Conservation (phyloP, 2,113 vertebrate species). For the Hystrix cristata region DNA sequence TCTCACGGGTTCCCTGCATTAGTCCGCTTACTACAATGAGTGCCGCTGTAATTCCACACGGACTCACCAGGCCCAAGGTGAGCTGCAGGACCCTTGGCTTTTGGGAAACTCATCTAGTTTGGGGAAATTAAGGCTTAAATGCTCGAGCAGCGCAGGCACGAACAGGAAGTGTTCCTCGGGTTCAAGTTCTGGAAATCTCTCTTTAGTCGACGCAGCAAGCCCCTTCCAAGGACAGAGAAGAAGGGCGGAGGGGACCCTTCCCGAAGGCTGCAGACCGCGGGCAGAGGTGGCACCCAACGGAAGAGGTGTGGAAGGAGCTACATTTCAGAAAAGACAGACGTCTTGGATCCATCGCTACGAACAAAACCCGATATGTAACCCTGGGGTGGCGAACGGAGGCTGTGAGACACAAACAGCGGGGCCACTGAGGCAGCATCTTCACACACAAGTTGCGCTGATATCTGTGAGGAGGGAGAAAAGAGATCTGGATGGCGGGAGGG, state of each 20-base stretch:
- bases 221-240: not conserved
- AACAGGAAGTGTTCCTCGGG: not conserved
- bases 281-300: not conserved
- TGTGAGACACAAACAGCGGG: not conserved
- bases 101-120: not conserved
- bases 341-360: not conserved
- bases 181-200: not conserved
- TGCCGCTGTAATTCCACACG: not conserved
- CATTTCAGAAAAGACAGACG: not conserved
- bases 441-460: not conserved
- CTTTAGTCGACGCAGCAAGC: not conserved
- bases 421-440: not conserved
- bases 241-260: not conserved
- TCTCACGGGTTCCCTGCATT: not conserved
- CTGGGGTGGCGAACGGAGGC: not conserved
- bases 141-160: not conserved
- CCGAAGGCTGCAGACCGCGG: not conserved
- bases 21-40: not conserved
- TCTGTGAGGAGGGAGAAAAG: not conserved
- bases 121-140: constrained; percentile 1
- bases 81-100: not conserved
- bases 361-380: not conserved
- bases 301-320: not conserved
- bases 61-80: not conserved
- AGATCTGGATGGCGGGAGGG: not conserved